These are phyloP conservation scores for Meganola albula DNA, from an alignment of 2,888 invertebrate species.

Conservation along the genomic window DNA sequence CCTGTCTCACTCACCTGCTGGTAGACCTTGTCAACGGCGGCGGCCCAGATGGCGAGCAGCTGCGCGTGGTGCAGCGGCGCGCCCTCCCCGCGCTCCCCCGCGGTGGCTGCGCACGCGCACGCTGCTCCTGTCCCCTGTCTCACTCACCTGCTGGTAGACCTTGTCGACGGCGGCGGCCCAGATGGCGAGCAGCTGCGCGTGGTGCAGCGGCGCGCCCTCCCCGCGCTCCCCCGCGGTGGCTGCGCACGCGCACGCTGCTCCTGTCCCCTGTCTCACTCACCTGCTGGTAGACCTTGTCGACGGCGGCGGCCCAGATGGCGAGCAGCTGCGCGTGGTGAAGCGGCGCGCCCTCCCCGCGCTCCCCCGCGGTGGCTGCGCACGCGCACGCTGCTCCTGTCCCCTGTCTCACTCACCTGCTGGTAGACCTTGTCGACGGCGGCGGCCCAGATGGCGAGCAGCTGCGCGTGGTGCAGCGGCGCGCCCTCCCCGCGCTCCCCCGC, in stretches of 20 bases:
- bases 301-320: constrained; percentile 73
- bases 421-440: constrained; percentile 82
- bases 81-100: constrained; percentile 54
- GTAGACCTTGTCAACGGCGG: constrained; percentile 81
- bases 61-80: constrained; percentile 45
- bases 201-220: constrained; percentile 50
- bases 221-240: constrained; percentile 38
- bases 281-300: constrained; percentile 80
- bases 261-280: constrained; percentile 41
- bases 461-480: constrained; percentile 48
- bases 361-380: constrained; percentile 60
- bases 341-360: constrained; percentile 59
- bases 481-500: constrained; percentile 64
- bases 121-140: no score
- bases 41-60: constrained; percentile 54
- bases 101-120: neutral
- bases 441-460: constrained; percentile 57
- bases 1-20: constrained; percentile 37
- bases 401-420: constrained; percentile 46
- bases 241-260: neutral
- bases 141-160: constrained; percentile 60
- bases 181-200: constrained; percentile 43
- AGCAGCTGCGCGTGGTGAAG: constrained; percentile 42
- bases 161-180: constrained; percentile 80
- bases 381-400: constrained; percentile 52